Evolutionary conservation across 1,140 invertebrate genomes (phyloP).

Genomic region (Aphaenogaster floridana): DNA sequence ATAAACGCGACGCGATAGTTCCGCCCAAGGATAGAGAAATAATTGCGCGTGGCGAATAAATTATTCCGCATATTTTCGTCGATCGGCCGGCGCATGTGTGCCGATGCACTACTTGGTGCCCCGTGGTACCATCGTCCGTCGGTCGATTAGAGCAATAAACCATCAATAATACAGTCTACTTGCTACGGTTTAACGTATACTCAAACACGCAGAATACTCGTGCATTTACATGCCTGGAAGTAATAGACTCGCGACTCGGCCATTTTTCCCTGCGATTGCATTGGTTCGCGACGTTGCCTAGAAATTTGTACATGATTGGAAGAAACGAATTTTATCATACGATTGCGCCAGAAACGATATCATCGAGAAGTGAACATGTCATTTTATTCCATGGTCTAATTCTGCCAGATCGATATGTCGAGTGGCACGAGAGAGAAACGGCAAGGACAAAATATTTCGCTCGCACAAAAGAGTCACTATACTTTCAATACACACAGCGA

Average conservation of each 20-base stretch:
- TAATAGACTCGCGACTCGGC: constrained; percentile 8
- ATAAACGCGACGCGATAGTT: constrained; percentile 43
- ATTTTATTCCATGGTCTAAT: constrained; percentile 19
- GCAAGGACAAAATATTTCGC: not conserved
- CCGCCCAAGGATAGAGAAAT: constrained; percentile 45
- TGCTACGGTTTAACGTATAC: constrained; percentile 47
- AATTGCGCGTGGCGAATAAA: constrained; percentile 47
- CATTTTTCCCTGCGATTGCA: constrained; percentile 5
- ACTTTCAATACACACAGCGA: not conserved
- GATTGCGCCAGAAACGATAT: constrained; percentile 31
- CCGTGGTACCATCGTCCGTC: constrained; percentile 45
- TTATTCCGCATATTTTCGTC: constrained; percentile 51
- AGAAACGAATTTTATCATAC: constrained; percentile 23
- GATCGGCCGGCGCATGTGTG: constrained; percentile 21
- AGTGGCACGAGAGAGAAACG: not conserved
- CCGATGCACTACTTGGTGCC: constrained; percentile 41
- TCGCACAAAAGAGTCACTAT: not conserved
- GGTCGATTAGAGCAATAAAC: constrained; percentile 71
- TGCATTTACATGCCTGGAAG: constrained; percentile 48
- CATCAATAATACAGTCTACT: constrained; percentile 70
- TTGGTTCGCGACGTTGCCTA: not conserved
- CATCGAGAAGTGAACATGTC: constrained; percentile 11
- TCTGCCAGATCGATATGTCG: constrained; percentile 29
- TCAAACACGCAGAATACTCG: constrained; percentile 31
- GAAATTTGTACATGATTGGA: constrained; percentile 6